Evolutionary conservation across 1,140 invertebrate species (phyloP).

Genomic region (Heliothis subflexa): DNA sequence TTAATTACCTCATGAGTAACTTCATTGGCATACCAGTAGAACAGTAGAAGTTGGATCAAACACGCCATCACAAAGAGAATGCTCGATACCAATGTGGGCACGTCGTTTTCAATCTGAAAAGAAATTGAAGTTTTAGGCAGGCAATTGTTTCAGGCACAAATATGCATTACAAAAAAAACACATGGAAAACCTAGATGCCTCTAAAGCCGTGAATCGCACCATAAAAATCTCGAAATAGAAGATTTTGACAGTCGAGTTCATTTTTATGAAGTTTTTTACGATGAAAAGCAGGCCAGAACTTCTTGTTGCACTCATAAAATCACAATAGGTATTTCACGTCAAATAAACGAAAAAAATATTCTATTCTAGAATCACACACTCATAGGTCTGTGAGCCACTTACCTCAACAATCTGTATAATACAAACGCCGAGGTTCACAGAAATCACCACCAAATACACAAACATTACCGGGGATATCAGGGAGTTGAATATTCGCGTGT

Average conservation of each 20-base stretch:
- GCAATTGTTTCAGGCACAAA: no score
- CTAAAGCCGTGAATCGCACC: no score
- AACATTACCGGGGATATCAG: slow-evolving; percentile 71
- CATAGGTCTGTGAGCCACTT: slow-evolving; percentile 15
- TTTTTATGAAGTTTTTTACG: no score
- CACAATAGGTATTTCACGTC: not conserved
- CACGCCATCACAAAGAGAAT: slow-evolving; percentile 62
- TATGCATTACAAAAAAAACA: no score
- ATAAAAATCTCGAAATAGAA: no score
- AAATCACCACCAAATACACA: slow-evolving; percentile 64
- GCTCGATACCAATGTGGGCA: slow-evolving; percentile 55
- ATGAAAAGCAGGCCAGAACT: no score
- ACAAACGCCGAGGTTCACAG: slow-evolving; percentile 66
- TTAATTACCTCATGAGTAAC: slow-evolving; percentile 61
- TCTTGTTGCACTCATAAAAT: not conserved
- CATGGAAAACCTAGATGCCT: no score
- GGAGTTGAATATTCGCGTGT: slow-evolving; percentile 63
- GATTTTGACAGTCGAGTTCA: no score
- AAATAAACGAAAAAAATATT: no score
- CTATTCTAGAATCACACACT: no score
- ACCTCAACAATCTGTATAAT: slow-evolving; percentile 68
- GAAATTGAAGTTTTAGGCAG: not conserved
- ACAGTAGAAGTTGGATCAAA: slow-evolving; percentile 64
- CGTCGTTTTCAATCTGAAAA: slow-evolving; percentile 61
- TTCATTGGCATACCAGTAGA: slow-evolving; percentile 71